These are phyloP conservation scores for Nannoperca australis DNA, from an alignment of 2,797 vertebrate genomes.

Conservation along the genomic window DNA sequence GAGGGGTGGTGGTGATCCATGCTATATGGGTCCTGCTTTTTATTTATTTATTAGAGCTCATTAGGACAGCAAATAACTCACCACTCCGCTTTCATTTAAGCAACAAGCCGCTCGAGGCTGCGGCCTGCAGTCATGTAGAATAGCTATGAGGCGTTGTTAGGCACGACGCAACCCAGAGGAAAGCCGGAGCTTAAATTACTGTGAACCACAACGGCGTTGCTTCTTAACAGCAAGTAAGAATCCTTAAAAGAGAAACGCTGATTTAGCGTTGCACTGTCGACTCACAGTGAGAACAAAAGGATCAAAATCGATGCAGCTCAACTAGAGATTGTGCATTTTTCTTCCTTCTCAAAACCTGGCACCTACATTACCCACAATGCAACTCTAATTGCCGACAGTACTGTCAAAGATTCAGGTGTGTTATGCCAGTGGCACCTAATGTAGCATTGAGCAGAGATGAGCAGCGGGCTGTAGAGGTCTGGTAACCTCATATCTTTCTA, in stretches of 20 bases:
- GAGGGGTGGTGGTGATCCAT: conserved; percentile 59
- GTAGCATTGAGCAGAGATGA: neutral
- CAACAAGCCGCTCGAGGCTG: conserved; percentile 73
- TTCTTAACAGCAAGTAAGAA: conserved; percentile 30
- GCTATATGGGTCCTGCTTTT: conserved; percentile 86
- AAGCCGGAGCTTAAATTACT: conserved; percentile 31
- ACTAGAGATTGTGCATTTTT: neutral
- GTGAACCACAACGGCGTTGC: conserved; percentile 18
- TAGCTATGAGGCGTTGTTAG: conserved; percentile 43
- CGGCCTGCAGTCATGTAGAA: conserved; percentile 57
- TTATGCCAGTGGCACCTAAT: neutral
- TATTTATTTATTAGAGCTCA: conserved; percentile 89
- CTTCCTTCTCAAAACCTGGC: neutral
- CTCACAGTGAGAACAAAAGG: neutral
- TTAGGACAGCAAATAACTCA: conserved; percentile 87
- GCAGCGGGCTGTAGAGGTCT: neutral
- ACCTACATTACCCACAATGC: conserved; percentile 29
- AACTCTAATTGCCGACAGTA: neutral
- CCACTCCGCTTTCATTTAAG: conserved; percentile 83
- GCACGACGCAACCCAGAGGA: conserved; percentile 9
- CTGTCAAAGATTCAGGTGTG: neutral
- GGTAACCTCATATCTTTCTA: neutral
- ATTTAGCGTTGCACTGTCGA: neutral
- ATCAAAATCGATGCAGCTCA: neutral
- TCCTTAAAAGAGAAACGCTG: conserved; percentile 5